phyloP scores from a whole-genome alignment of 2,113 vertebrate genomes.

The Nibea albiflora region DNA sequence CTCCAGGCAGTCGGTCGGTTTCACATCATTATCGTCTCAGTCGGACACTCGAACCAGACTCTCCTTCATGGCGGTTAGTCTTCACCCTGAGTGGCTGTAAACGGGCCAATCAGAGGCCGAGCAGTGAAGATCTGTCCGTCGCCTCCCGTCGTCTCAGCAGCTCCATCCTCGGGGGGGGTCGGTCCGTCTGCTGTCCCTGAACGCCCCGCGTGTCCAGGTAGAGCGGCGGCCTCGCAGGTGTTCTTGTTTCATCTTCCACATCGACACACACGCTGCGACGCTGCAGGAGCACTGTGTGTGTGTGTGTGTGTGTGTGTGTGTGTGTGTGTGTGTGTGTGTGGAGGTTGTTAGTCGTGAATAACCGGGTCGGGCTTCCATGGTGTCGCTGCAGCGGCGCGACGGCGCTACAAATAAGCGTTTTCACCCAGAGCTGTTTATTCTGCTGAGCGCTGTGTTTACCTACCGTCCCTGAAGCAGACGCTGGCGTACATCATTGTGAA shows the following conservation, averaged over 20 bases:
- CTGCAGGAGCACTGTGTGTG: neutral
- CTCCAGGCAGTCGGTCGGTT: neutral
- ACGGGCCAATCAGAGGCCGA: neutral
- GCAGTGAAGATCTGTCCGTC: neutral
- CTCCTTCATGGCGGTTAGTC: neutral
- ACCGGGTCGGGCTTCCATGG: neutral
- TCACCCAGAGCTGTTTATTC: neutral
- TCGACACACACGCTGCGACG: neutral
- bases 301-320: neutral
- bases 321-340: neutral
- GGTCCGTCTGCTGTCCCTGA: constrained; percentile 15
- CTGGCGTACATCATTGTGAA: neutral
- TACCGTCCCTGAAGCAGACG: no score
- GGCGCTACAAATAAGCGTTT: neutral
- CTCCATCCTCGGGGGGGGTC: neutral
- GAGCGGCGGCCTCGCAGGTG: constrained; percentile 21
- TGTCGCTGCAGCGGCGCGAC: neutral
- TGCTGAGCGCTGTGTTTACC: neutral
- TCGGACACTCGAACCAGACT: neutral
- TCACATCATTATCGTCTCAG: neutral
- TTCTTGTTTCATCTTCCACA: neutral
- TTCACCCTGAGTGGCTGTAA: neutral
- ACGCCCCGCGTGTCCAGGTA: neutral
- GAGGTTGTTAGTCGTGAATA: neutral
- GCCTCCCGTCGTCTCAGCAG: neutral